These are phyloP conservation scores for Catalaphyllia jardinei DNA, from an alignment of 64 coral and sea anemone genomes.

Conservation along the genomic window DNA sequence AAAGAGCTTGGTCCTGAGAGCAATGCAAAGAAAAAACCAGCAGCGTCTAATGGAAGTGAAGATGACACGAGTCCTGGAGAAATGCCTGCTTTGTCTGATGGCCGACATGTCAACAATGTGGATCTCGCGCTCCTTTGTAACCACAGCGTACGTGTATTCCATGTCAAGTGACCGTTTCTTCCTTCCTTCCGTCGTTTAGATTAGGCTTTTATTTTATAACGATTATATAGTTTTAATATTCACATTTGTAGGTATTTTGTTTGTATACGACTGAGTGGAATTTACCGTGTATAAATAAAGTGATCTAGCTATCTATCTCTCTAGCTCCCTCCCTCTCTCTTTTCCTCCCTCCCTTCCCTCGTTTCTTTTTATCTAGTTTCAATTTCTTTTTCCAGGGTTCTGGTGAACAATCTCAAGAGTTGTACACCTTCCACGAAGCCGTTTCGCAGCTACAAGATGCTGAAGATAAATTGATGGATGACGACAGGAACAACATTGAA, in stretches of 20 bases:
- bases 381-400: slow-evolving; percentile 63
- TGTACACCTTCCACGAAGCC: slow-evolving; percentile 96
- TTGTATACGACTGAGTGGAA: too few relatives aligned
- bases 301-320: too few relatives aligned
- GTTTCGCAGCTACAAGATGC: slow-evolving; percentile 94
- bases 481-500: slow-evolving; percentile 91
- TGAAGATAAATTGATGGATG: slow-evolving; percentile 92
- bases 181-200: too few relatives aligned
- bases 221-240: too few relatives aligned
- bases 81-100: slow-evolving; percentile 40
- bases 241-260: too few relatives aligned
- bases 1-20: slow-evolving; percentile 98
- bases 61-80: slow-evolving; percentile 43
- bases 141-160: slow-evolving; percentile 70
- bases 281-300: too few relatives aligned
- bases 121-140: slow-evolving; percentile 92
- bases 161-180: too few relatives aligned
- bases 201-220: too few relatives aligned
- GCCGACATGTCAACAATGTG: slow-evolving; percentile 81
- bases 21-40: slow-evolving; percentile 66
- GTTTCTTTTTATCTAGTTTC: too few relatives aligned
- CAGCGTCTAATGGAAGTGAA: slow-evolving; percentile 43
- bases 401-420: slow-evolving; percentile 86
- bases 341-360: too few relatives aligned
- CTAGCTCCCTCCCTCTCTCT: too few relatives aligned